A percentile compares a stretch with the other conserved stretches of the same genome.
phyloP scores from a whole-genome alignment of 37 sponge, comb jelly and placozoan species.

The Spongilla lacustris region DNA sequence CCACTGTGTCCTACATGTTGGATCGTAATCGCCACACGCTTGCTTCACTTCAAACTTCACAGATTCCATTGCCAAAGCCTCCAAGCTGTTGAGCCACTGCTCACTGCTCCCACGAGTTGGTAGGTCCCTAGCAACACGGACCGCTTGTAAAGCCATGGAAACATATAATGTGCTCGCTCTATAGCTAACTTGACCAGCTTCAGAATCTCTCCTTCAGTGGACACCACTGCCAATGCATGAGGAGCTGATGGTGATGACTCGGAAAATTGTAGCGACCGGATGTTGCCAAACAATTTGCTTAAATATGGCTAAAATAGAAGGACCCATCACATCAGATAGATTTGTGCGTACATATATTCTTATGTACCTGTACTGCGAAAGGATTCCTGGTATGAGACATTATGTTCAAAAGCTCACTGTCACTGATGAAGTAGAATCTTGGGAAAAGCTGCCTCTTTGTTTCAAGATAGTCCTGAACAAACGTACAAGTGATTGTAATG shows the following conservation, averaged over 20 bases:
- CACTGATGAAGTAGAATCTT: constrained; percentile 79
- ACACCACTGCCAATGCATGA: constrained; percentile 60
- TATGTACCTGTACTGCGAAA: constrained; percentile 51
- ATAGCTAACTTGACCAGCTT: constrained; percentile 50
- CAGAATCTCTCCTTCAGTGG: constrained; percentile 73
- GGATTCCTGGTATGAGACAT: constrained; percentile 68
- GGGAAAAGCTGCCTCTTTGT: constrained; percentile 67
- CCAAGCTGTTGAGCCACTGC: constrained; percentile 59
- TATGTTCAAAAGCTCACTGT: constrained; percentile 74
- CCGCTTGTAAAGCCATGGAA: background rate
- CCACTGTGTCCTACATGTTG: constrained; percentile 2
- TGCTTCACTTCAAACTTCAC: constrained; percentile 21
- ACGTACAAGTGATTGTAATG: background rate
- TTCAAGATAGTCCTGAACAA: constrained; percentile 74
- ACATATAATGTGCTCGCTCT: background rate
- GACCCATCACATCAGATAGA: background rate
- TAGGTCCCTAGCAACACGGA: constrained; percentile 20
- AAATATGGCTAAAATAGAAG: constrained; percentile 51
- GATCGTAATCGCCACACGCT: background rate
- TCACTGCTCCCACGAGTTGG: constrained; percentile 66
- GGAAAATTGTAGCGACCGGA: constrained; percentile 56
- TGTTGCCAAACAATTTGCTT: constrained; percentile 66
- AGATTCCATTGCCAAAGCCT: constrained; percentile 36
- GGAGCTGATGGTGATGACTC: constrained; percentile 29
- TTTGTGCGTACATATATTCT: constrained; percentile 2